Conservation (phyloP, 2,888 invertebrate species). For the Sepioteuthis lessoniana region DNA sequence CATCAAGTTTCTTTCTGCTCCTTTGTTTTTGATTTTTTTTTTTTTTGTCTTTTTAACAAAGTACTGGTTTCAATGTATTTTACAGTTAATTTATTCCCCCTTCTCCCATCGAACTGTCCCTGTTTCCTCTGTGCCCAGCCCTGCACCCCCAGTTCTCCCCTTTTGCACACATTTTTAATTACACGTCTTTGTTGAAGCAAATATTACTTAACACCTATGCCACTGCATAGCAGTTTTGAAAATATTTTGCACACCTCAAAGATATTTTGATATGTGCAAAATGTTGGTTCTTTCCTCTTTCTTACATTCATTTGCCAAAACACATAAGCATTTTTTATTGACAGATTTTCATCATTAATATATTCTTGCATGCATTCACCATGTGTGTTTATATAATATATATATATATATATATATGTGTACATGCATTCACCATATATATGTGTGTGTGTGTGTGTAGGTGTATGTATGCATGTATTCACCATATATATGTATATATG, state of each 20-base stretch:
- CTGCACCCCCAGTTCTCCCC: background rate
- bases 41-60: background rate
- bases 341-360: background rate
- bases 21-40: background rate
- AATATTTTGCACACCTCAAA: background rate
- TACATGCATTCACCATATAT: background rate
- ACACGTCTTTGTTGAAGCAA: slow-evolving; percentile 2
- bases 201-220: background rate
- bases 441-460: too few species aligned
- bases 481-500: too few species aligned
- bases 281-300: background rate
- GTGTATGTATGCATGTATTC: too few species aligned
- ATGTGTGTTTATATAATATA: background rate
- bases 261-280: background rate
- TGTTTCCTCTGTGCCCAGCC: too few species aligned
- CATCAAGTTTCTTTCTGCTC: background rate
- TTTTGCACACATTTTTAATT: background rate
- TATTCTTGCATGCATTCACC: background rate
- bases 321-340: background rate
- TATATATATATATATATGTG: background rate
- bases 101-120: background rate
- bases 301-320: background rate
- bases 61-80: background rate
- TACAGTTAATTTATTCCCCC: background rate
- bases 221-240: background rate